Evolutionary conservation across 2,113 vertebrate genomes (phyloP).

Genomic region (Glaucidium brasilianum): DNA sequence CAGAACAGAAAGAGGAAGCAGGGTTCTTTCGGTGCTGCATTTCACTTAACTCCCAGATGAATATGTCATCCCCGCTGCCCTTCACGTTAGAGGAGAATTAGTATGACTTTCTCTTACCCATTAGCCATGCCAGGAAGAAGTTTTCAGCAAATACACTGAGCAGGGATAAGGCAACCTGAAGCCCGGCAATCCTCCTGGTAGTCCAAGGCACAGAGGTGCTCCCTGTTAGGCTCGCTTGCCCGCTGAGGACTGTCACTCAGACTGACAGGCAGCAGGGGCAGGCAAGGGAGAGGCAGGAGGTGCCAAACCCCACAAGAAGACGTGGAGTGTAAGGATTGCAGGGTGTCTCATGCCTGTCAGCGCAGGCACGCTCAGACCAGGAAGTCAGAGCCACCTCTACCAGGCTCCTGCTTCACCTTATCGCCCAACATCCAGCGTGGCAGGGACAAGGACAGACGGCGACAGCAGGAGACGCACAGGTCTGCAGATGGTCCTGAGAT

Average conservation of each 20-base stretch:
- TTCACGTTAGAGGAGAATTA: background rate
- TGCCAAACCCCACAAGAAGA: background rate
- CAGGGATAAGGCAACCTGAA: background rate
- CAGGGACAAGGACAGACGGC: background rate
- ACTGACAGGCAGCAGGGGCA: background rate
- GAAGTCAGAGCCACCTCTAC: background rate
- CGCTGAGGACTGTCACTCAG: background rate
- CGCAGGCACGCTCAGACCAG: background rate
- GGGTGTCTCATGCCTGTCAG: rapidly evolving
- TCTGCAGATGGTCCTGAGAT: background rate
- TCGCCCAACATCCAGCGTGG: rapidly evolving
- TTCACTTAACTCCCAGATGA: background rate
- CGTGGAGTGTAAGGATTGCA: background rate
- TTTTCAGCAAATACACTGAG: background rate
- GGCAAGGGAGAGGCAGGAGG: background rate
- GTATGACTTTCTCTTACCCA: conserved; percentile 3
- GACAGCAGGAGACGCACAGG: rapidly evolving
- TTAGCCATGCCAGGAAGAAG: background rate
- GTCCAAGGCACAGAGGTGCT: background rate
- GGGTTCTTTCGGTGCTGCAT: background rate
- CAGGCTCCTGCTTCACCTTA: background rate
- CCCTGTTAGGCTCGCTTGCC: background rate
- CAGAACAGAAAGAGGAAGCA: background rate
- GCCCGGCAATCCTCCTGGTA: background rate
- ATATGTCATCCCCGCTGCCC: background rate